A percentile compares a stretch with the other conserved stretches of the same genome.
Evolutionary conservation across 2,113 vertebrate genomes (phyloP).

Genomic region (Tetrao urogallus): DNA sequence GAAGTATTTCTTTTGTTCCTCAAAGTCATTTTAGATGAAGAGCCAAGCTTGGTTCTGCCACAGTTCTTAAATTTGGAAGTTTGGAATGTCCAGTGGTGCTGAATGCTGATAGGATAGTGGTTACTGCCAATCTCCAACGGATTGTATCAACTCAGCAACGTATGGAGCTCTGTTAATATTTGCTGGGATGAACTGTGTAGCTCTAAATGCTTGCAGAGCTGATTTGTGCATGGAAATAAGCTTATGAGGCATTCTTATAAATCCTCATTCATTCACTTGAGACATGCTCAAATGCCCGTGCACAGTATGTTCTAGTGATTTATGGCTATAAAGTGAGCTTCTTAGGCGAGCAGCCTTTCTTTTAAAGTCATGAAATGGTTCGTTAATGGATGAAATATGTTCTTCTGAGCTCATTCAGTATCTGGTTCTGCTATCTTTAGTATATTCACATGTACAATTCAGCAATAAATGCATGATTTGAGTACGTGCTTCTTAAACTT

Average conservation of each 20-base stretch:
- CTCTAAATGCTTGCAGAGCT: neutral
- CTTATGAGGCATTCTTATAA: constrained; percentile 26
- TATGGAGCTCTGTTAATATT: neutral
- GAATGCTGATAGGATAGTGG: neutral
- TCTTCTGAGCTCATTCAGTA: neutral
- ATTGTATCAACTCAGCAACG: neutral
- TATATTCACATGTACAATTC: neutral
- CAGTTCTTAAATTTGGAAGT: neutral
- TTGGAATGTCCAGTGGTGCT: neutral
- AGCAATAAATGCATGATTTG: neutral
- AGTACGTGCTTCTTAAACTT: neutral
- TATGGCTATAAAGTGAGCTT: neutral
- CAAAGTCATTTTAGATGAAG: neutral
- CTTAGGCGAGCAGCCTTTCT: neutral
- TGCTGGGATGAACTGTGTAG: constrained; percentile 11
- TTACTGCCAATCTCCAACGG: neutral
- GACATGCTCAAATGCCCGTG: constrained; percentile 5
- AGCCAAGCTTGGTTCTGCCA: neutral
- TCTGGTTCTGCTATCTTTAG: neutral
- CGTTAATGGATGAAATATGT: neutral
- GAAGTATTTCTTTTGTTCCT: neutral
- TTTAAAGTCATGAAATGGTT: neutral
- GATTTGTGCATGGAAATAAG: neutral
- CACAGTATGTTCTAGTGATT: constrained; percentile 8
- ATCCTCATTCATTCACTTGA: constrained; percentile 11